Evolutionary conservation across 2,888 invertebrate genomes (phyloP).

Genomic region (Lordiphosa andalusiaca): DNA sequence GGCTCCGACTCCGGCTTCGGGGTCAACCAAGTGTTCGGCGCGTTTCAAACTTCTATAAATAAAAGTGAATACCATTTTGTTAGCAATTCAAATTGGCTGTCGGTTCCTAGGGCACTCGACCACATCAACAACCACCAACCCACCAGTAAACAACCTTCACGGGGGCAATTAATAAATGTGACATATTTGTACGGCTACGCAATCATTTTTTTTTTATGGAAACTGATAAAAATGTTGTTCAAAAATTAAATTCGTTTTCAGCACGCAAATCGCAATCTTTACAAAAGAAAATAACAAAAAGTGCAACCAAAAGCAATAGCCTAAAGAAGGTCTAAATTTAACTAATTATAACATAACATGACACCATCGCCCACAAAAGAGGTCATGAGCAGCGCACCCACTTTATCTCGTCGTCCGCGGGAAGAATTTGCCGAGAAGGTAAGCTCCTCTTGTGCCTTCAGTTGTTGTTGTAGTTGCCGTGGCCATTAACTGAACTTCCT

Average conservation of each 20-base stretch:
- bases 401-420: conserved; percentile 77
- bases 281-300: conserved; percentile 20
- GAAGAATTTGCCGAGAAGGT: conserved; percentile 79
- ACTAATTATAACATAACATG: conserved; percentile 45
- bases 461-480: conserved; percentile 4
- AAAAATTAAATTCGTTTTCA: conserved; percentile 39
- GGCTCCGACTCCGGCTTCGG: conserved; percentile 50
- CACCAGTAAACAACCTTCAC: conserved; percentile 10
- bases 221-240: conserved; percentile 45
- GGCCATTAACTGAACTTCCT: conserved; percentile 56
- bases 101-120: conserved; percentile 4
- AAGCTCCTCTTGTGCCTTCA: conserved; percentile 34
- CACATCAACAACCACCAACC: conserved; percentile 8
- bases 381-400: conserved; percentile 66
- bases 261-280: conserved; percentile 29
- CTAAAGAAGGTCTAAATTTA: conserved; percentile 12
- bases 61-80: too few relatives aligned
- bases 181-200: conserved; percentile 58
- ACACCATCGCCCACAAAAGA: conserved; percentile 79
- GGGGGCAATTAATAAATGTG: conserved; percentile 23
- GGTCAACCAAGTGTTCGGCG: conserved; percentile 16
- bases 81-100: too few relatives aligned
- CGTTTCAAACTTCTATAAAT: too few relatives aligned
- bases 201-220: conserved; percentile 53
- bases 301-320: conserved; percentile 63